Conservation (phyloP, 2,888 invertebrate species). For the Graphium colonna region DNA sequence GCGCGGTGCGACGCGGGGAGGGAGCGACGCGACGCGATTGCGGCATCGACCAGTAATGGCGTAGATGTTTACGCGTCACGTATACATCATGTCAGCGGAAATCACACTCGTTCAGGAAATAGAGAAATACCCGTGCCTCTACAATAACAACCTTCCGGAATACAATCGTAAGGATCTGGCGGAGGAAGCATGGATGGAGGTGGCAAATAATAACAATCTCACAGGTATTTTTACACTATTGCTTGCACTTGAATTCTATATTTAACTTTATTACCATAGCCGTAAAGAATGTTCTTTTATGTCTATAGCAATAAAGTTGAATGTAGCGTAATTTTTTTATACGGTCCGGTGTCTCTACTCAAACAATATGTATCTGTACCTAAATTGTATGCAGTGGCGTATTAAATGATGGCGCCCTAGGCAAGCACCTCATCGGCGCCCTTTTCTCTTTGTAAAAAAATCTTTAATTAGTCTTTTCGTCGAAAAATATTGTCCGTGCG, state of each 20-base stretch:
- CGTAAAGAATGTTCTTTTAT: too few relatives aligned
- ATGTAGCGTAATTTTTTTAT: too few relatives aligned
- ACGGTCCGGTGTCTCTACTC: too few relatives aligned
- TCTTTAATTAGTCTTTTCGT: too few relatives aligned
- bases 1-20: constrained; percentile 32
- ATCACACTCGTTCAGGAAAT: constrained; percentile 40
- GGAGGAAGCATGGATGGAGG: constrained; percentile 40
- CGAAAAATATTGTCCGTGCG: too few relatives aligned
- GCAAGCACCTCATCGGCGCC: too few relatives aligned
- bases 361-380: too few relatives aligned
- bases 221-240: constrained; percentile 28
- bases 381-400: too few relatives aligned
- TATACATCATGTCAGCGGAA: constrained; percentile 37
- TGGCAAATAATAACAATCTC: constrained; percentile 35
- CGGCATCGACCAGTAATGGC: constrained; percentile 16
- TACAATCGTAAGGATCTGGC: constrained; percentile 42
- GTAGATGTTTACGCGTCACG: constrained; percentile 12
- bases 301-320: too few relatives aligned
- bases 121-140: constrained; percentile 38
- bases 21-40: constrained; percentile 31
- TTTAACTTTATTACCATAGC: not conserved
- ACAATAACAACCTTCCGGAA: constrained; percentile 39
- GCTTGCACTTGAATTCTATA: too few relatives aligned
- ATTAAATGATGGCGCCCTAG: too few relatives aligned
- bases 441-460: too few relatives aligned